phyloP scores from a whole-genome alignment of 92 coral and sea anemone species.

The Epizoanthus rinbou region DNA sequence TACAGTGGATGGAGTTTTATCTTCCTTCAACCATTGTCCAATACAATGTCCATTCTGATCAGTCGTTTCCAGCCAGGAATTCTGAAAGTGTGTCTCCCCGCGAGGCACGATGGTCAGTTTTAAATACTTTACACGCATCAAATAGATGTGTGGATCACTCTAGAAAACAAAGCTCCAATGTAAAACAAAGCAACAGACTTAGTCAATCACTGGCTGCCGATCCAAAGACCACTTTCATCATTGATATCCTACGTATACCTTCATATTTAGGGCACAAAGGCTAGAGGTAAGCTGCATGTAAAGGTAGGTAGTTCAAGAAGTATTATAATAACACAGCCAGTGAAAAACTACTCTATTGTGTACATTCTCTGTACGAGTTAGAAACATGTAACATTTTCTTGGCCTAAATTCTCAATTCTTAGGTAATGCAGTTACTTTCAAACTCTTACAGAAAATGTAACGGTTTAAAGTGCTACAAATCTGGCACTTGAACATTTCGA shows the following conservation, averaged over 20 bases:
- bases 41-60: constrained; percentile 40
- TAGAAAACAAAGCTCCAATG: constrained; percentile 2
- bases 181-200: not conserved
- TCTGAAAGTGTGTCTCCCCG: constrained; percentile 41
- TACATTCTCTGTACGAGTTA: constrained; percentile 35
- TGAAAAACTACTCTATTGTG: constrained; percentile 37
- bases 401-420: not conserved
- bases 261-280: not conserved
- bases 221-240: not conserved
- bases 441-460: constrained; percentile 42
- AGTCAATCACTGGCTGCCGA: not conserved
- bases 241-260: not conserved
- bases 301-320: constrained; percentile 38
- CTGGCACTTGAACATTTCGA: constrained; percentile 34
- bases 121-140: not conserved
- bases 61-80: constrained; percentile 30
- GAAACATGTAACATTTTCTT: constrained; percentile 36
- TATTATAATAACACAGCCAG: constrained; percentile 38
- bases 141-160: not conserved
- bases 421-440: not conserved
- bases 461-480: constrained; percentile 23
- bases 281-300: not conserved
- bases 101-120: constrained; percentile 31
- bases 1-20: constrained; percentile 51
- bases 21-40: constrained; percentile 50